A percentile compares a stretch with the other conserved stretches of the same genome.
Evolutionary conservation across 2,888 invertebrate species (phyloP).

Genomic region (Caenorhabditis imperialis): DNA sequence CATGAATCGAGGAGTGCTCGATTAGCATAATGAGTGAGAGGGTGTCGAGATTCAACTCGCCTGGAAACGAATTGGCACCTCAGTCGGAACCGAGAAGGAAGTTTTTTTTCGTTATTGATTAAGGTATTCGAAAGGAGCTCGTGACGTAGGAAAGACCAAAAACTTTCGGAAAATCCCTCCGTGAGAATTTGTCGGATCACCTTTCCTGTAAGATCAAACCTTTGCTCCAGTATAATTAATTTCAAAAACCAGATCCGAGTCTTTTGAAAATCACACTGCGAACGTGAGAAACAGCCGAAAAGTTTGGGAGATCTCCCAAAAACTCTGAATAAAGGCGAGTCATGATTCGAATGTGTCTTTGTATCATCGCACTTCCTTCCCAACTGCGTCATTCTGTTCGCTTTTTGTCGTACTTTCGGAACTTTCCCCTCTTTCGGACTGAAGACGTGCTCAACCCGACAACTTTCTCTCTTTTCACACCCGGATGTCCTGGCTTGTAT

Average conservation of each 20-base stretch:
- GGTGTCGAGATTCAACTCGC: slow-evolving; percentile 7
- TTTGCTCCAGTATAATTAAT: no score
- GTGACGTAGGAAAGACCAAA: no score
- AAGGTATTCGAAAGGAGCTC: not conserved
- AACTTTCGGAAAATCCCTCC: no score
- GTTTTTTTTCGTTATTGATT: not conserved
- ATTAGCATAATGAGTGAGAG: slow-evolving; percentile 30
- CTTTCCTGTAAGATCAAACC: no score
- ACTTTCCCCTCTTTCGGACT: no score
- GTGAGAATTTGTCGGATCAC: no score
- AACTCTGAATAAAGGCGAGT: no score
- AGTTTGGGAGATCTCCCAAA: no score
- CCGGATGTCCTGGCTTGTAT: slow-evolving; percentile 21
- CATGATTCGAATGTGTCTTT: no score
- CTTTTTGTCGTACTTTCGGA: not conserved
- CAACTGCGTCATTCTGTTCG: slow-evolving; percentile 17
- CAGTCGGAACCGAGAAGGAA: not conserved
- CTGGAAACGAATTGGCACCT: slow-evolving; percentile 20
- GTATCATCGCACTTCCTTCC: slow-evolving; percentile 1
- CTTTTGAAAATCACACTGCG: no score
- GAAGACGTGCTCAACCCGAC: not conserved
- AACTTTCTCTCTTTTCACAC: not conserved
- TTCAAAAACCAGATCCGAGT: no score
- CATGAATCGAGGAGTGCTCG: slow-evolving; percentile 22
- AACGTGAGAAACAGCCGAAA: no score